These are phyloP conservation scores for Spicauda simplicius DNA, from an alignment of 2,888 invertebrate species.

Conservation along the genomic window DNA sequence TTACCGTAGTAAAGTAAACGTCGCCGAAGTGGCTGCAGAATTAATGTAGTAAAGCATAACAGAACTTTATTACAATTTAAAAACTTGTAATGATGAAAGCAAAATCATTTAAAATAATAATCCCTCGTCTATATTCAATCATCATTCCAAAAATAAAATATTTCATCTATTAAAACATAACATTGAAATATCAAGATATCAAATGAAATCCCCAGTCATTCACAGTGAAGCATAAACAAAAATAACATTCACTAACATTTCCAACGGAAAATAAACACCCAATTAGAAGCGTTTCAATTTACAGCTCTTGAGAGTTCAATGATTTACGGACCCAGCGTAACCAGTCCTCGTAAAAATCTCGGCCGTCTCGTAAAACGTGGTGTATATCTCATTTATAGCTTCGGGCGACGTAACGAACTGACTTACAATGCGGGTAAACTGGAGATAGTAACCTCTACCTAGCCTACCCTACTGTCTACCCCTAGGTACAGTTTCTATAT, in stretches of 20 bases:
- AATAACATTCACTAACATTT: slow-evolving; percentile 4
- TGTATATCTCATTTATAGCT: slow-evolving; percentile 63
- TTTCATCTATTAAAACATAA: no score
- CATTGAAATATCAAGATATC: no score
- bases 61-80: no score
- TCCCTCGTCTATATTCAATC: no score
- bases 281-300: slow-evolving; percentile 29
- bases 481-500: no score
- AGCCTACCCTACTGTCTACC: no score
- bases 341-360: slow-evolving; percentile 57
- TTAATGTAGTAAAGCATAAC: no score
- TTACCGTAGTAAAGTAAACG: no score
- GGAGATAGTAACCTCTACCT: not conserved
- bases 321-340: slow-evolving; percentile 34
- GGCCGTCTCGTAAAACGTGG: slow-evolving; percentile 57
- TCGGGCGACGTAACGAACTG: slow-evolving; percentile 45
- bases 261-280: slow-evolving; percentile 27
- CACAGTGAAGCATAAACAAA: not conserved
- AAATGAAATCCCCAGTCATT: not conserved
- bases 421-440: not conserved
- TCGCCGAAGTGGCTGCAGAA: no score
- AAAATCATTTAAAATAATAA: no score
- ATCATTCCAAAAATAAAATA: no score
- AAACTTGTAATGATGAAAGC: no score
- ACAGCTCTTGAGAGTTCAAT: slow-evolving; percentile 28